These are phyloP conservation scores for Crenuchus spilurus DNA, from an alignment of 2,797 vertebrate genomes.

Conservation along the genomic window DNA sequence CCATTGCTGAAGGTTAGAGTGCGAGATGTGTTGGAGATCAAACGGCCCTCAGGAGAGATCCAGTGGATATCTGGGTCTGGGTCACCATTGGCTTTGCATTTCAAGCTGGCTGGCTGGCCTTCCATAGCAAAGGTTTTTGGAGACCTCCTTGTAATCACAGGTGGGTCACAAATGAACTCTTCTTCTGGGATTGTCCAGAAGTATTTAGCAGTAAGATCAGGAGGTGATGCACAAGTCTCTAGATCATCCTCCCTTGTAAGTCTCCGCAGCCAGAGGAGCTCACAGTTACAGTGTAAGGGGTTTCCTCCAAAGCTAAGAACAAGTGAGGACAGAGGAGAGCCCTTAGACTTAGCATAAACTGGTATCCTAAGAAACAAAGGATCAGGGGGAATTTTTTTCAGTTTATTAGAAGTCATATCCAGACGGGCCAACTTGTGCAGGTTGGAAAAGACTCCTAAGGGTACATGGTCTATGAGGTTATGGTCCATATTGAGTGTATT, in stretches of 20 bases:
- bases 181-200: slow-evolving; percentile 93
- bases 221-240: slow-evolving; percentile 88
- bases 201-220: slow-evolving; percentile 86
- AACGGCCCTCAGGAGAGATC: slow-evolving; percentile 89
- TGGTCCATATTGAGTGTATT: slow-evolving; percentile 90
- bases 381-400: slow-evolving; percentile 91
- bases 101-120: slow-evolving; percentile 84
- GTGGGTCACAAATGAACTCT: slow-evolving; percentile 90
- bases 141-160: slow-evolving; percentile 89
- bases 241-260: slow-evolving; percentile 88
- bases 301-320: slow-evolving; percentile 90
- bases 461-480: slow-evolving; percentile 88
- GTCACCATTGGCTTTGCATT: slow-evolving; percentile 91
- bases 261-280: slow-evolving; percentile 87
- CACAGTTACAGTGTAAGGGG: slow-evolving; percentile 91
- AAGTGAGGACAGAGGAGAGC: slow-evolving; percentile 82
- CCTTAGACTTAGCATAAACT: slow-evolving; percentile 85
- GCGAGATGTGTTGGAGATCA: slow-evolving; percentile 88
- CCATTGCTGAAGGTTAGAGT: slow-evolving; percentile 89
- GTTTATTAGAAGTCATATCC: slow-evolving; percentile 93
- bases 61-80: slow-evolving; percentile 90
- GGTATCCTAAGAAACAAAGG: slow-evolving; percentile 89
- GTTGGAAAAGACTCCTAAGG: slow-evolving; percentile 89
- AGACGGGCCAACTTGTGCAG: slow-evolving; percentile 89
- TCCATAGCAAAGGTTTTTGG: slow-evolving; percentile 79